A percentile compares a stretch with the other conserved stretches of the same genome.
Evolutionary conservation across 2,113 vertebrate species (phyloP).

Genomic region (Gymnarchus niloticus): DNA sequence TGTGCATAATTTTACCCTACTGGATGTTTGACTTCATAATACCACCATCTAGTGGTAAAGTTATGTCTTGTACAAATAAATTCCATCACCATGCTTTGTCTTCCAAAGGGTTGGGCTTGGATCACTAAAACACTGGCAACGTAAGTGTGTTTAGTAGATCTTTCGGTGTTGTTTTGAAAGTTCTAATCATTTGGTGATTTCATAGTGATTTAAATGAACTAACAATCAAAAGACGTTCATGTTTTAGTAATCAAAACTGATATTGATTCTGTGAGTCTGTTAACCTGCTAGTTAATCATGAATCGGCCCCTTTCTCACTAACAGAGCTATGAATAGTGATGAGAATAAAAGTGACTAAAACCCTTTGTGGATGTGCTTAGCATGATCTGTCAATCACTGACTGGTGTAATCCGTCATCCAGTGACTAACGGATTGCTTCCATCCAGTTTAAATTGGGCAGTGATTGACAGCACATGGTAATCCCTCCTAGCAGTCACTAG

Average conservation of each 20-base stretch:
- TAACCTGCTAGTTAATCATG: not conserved
- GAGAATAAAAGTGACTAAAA: not conserved
- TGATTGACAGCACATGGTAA: too few relatives aligned
- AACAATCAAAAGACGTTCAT: not conserved
- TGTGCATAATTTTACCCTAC: not conserved
- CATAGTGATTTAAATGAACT: not conserved
- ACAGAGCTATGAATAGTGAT: not conserved
- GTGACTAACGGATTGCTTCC: too few relatives aligned
- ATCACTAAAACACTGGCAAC: not conserved
- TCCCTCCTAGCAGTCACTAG: too few relatives aligned
- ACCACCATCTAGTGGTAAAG: not conserved
- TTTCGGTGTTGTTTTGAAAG: not conserved
- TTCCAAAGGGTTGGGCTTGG: conserved; percentile 6
- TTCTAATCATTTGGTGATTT: not conserved
- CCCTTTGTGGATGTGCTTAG: not conserved
- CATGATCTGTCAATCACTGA: not conserved
- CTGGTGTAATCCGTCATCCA: too few relatives aligned
- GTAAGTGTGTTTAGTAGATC: conserved; percentile 10
- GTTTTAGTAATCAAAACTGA: not conserved
- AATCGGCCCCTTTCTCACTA: not conserved
- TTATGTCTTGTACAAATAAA: not conserved
- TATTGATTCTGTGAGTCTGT: not conserved
- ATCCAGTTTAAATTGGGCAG: too few relatives aligned
- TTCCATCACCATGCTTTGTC: conserved; percentile 5
- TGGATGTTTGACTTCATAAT: not conserved